phyloP scores from a whole-genome alignment of 2,797 vertebrate species.

The Apodemus agrarius region DNA sequence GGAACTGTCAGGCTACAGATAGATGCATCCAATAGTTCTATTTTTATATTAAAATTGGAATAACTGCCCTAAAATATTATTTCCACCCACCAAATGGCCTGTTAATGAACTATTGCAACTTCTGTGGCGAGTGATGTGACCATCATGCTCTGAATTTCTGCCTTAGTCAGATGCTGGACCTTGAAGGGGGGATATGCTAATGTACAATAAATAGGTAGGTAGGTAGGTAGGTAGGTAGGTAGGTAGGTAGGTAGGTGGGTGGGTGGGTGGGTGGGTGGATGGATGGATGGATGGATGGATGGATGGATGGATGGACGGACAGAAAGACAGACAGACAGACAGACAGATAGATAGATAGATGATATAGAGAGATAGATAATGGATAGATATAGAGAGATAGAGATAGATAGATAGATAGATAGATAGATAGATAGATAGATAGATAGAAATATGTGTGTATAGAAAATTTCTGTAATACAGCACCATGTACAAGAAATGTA shows the following conservation, averaged over 20 bases:
- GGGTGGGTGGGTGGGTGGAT: too few species aligned
- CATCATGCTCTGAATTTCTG: neutral
- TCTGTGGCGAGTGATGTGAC: slow-evolving; percentile 8
- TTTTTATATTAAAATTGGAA: neutral
- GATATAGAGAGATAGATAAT: too few species aligned
- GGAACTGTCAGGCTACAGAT: neutral
- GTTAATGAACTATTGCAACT: neutral
- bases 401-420: too few species aligned
- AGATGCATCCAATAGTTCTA: neutral
- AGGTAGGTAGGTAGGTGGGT: too few species aligned
- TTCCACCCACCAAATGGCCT: neutral
- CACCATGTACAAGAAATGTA: neutral
- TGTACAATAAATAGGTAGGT: neutral
- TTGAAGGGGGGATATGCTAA: neutral
- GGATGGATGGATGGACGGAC: too few species aligned
- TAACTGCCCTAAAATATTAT: neutral
- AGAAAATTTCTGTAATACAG: neutral
- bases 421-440: too few species aligned
- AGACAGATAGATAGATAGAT: too few species aligned
- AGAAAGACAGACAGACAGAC: too few species aligned
- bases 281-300: too few species aligned
- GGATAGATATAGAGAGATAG: too few species aligned
- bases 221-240: neutral
- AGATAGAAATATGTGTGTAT: too few species aligned
- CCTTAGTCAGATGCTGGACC: neutral